Evolutionary conservation across 2,797 vertebrate species (phyloP).

Genomic region (Cuculus canorus): DNA sequence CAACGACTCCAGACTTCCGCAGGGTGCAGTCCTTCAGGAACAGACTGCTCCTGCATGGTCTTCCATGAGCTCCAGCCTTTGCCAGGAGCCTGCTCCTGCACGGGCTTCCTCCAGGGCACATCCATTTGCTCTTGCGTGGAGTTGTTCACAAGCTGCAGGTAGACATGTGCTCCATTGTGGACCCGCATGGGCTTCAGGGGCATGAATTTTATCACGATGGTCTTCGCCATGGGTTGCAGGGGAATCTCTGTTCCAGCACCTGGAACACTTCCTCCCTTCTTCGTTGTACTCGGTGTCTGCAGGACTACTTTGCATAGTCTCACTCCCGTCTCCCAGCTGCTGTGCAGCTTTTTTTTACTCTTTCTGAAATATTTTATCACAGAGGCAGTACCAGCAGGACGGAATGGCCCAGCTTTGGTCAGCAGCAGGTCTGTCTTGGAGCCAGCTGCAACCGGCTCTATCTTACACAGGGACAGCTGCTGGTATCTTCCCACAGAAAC

Average conservation of each 20-base stretch:
- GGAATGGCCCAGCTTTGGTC: not conserved
- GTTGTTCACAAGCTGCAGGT: not conserved
- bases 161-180: not conserved
- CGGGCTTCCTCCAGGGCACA: not conserved
- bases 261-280: not conserved
- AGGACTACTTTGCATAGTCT: not conserved
- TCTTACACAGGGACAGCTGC: not conserved
- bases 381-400: accelerated
- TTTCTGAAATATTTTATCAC: not conserved
- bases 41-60: not conserved
- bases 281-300: not conserved
- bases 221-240: not conserved
- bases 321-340: not conserved
- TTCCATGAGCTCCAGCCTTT: no score
- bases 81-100: no score
- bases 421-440: not conserved
- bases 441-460: no score
- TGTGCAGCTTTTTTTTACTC: not conserved
- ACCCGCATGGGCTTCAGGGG: not conserved
- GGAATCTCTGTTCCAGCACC: accelerated
- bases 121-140: not conserved
- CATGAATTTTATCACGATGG: no score
- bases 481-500: not conserved
- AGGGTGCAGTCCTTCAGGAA: not conserved
- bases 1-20: not conserved